Conservation (phyloP, 2,888 invertebrate genomes). For the Limenitis camilla region DNA sequence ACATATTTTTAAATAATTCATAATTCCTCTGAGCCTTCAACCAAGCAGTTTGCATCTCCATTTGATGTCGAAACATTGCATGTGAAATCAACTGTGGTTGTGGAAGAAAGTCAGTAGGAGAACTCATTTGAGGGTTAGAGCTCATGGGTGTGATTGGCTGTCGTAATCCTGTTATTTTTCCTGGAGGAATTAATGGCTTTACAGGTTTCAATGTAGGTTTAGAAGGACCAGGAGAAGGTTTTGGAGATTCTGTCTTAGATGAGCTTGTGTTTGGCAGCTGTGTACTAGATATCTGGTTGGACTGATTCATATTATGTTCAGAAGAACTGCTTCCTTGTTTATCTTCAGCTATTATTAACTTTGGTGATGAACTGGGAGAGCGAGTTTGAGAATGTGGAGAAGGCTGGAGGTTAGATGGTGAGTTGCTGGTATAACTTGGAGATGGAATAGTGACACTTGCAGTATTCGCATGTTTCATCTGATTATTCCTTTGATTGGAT, state of each 20-base stretch:
- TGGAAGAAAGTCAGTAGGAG: slow-evolving; percentile 46
- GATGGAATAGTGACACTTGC: slow-evolving; percentile 40
- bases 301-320: slow-evolving; percentile 55
- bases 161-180: slow-evolving; percentile 48
- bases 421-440: slow-evolving; percentile 44
- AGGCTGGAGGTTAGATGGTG: slow-evolving; percentile 46
- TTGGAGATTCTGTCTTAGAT: slow-evolving; percentile 47
- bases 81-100: slow-evolving; percentile 43
- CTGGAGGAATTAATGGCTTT: slow-evolving; percentile 42
- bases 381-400: slow-evolving; percentile 64
- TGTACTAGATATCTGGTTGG: slow-evolving; percentile 60
- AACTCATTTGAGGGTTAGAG: slow-evolving; percentile 40
- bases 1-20: slow-evolving; percentile 59
- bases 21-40: slow-evolving; percentile 56
- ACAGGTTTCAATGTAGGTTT: slow-evolving; percentile 48
- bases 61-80: slow-evolving; percentile 50
- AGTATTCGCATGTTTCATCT: slow-evolving; percentile 38
- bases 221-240: slow-evolving; percentile 50
- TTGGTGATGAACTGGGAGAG: slow-evolving; percentile 71
- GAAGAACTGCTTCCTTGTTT: slow-evolving; percentile 48
- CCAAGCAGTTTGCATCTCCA: slow-evolving; percentile 62
- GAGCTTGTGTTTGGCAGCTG: slow-evolving; percentile 48
- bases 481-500: slow-evolving; percentile 39
- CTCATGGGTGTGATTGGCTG: slow-evolving; percentile 50
- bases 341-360: slow-evolving; percentile 68